A percentile compares a stretch with the other conserved stretches of the same genome.
phyloP scores from a whole-genome alignment of 2,888 invertebrate species.

The Strigamia maritima region DNA sequence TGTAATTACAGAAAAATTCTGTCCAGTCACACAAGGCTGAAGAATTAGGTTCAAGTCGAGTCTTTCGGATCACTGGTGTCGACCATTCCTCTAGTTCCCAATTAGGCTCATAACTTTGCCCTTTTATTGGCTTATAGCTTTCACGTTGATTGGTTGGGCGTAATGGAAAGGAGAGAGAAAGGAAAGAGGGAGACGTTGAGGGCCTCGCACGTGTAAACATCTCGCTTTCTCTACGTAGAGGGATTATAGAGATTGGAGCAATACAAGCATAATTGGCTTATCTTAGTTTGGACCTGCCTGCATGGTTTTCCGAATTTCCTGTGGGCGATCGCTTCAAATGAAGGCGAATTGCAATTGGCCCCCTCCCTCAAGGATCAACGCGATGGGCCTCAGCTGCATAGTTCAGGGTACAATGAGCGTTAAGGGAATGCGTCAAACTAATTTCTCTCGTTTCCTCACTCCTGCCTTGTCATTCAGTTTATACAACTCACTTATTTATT shows the following conservation, averaged over 20 bases:
- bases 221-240: constrained; percentile 35
- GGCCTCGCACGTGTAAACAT: constrained; percentile 38
- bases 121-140: constrained; percentile 38
- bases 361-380: constrained; percentile 11
- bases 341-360: constrained; percentile 33
- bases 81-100: constrained; percentile 33
- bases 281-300: constrained; percentile 37
- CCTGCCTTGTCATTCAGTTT: constrained; percentile 31
- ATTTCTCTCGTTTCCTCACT: constrained; percentile 31
- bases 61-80: constrained; percentile 34
- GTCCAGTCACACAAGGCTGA: neutral
- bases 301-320: constrained; percentile 39
- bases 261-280: constrained; percentile 39
- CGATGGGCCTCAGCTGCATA: constrained; percentile 38
- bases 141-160: constrained; percentile 37
- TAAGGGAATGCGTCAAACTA: constrained; percentile 36
- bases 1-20: constrained; percentile 32
- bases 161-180: constrained; percentile 32
- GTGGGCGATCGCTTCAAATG: constrained; percentile 37
- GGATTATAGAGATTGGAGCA: constrained; percentile 38
- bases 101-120: constrained; percentile 36
- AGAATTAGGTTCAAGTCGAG: constrained; percentile 21
- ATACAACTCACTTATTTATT: constrained; percentile 27
- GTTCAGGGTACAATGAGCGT: constrained; percentile 38
- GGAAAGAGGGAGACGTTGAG: constrained; percentile 32